A percentile compares a stretch with the other conserved stretches of the same genome.
These are phyloP conservation scores for Lordiphosa fenestrarum DNA, from an alignment of 2,888 invertebrate species.

Conservation along the genomic window DNA sequence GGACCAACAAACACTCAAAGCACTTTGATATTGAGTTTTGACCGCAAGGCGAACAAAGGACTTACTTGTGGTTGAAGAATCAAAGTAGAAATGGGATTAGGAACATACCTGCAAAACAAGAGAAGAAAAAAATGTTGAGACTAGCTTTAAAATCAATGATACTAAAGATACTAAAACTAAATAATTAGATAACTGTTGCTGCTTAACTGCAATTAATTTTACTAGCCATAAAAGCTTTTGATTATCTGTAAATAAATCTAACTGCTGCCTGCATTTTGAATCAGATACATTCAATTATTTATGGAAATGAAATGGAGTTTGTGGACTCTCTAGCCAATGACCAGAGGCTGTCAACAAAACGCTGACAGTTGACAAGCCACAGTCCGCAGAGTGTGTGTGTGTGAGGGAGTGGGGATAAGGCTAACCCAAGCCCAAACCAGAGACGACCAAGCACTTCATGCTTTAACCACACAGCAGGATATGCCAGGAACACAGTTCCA, in stretches of 20 bases:
- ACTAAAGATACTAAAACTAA: neutral
- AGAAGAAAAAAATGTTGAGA: constrained; percentile 1
- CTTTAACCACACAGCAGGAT: constrained; percentile 49
- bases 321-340: constrained; percentile 31
- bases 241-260: constrained; percentile 54
- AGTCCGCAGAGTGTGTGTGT: constrained; percentile 28
- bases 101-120: constrained; percentile 55
- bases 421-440: constrained; percentile 12
- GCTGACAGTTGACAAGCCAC: constrained; percentile 70
- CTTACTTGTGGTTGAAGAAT: constrained; percentile 44
- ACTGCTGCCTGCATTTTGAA: constrained; percentile 53
- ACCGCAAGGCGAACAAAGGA: constrained; percentile 34
- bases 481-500: constrained; percentile 9
- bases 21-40: constrained; percentile 34
- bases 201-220: too few species aligned
- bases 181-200: too few species aligned
- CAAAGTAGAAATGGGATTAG: constrained; percentile 29
- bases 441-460: constrained; percentile 46
- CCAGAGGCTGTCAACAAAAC: constrained; percentile 54
- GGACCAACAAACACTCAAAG: constrained; percentile 26
- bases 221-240: neutral
- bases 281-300: constrained; percentile 53
- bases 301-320: constrained; percentile 23
- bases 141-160: neutral
- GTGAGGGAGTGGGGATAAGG: constrained; percentile 11